A percentile compares a stretch with the other conserved stretches of the same genome.
phyloP scores from a whole-genome alignment of 2,888 invertebrate species.

The Iselma pallidipennis region DNA sequence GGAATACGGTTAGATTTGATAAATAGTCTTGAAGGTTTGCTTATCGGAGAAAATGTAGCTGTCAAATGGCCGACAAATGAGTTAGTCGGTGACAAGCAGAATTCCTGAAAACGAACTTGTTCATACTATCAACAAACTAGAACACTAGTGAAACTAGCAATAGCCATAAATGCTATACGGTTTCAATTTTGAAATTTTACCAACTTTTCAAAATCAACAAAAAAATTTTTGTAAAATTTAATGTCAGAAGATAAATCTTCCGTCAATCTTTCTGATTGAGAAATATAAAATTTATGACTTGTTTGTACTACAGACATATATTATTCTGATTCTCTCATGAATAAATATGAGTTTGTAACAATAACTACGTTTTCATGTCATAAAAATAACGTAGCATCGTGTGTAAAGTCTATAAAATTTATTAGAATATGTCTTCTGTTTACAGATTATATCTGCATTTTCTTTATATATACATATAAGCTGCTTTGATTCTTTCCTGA shows the following conservation, averaged over 20 bases:
- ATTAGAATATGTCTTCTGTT: conserved; percentile 7
- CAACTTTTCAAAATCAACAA: not conserved
- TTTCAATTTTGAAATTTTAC: not conserved
- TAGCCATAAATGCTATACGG: not conserved
- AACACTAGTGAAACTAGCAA: not conserved
- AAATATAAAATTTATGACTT: conserved; percentile 36
- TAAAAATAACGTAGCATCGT: conserved; percentile 24
- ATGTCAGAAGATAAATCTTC: conserved; percentile 21
- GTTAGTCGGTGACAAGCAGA: conserved; percentile 23
- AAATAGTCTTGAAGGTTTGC: conserved; percentile 24
- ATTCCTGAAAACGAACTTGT: conserved; percentile 3
- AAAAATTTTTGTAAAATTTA: not conserved
- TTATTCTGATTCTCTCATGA: conserved; percentile 30
- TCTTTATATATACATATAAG: too few relatives aligned
- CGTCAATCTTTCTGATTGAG: conserved; percentile 30
- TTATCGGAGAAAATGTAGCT: conserved; percentile 27
- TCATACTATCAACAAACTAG: not conserved
- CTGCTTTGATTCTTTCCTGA: too few relatives aligned
- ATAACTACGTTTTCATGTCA: conserved; percentile 18
- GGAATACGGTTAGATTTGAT: conserved; percentile 23
- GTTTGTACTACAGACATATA: conserved; percentile 33
- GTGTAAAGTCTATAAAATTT: conserved; percentile 20
- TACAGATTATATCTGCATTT: not conserved
- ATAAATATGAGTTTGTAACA: conserved; percentile 28
- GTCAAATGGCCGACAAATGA: conserved; percentile 27